phyloP scores from a whole-genome alignment of 2,113 vertebrate species.

The Anolis sagrei region DNA sequence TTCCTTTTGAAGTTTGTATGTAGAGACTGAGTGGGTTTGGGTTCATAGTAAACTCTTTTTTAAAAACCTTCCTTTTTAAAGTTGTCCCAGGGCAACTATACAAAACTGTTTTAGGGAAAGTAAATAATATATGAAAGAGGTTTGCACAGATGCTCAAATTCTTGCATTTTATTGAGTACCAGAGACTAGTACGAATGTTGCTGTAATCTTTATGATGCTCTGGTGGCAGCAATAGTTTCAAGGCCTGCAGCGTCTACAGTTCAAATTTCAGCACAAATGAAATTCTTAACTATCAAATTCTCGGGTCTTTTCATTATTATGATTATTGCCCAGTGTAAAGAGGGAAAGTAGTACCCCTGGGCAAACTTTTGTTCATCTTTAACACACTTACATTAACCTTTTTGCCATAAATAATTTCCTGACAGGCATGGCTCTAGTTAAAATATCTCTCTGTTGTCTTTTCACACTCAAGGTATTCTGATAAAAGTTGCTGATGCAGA shows the following conservation, averaged over 20 bases:
- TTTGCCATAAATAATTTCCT: fast-evolving
- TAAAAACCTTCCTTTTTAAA: background rate
- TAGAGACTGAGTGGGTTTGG: background rate
- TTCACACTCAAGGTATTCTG: no score
- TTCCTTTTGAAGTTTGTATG: background rate
- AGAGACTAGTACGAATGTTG: background rate
- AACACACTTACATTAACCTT: background rate
- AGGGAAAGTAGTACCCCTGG: no score
- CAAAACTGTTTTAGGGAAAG: background rate
- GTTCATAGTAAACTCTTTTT: background rate
- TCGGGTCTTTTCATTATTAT: background rate
- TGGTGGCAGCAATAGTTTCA: background rate
- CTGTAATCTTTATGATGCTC: background rate
- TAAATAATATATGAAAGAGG: constrained; percentile 27
- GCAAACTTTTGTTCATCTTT: constrained; percentile 13
- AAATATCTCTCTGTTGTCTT: no score
- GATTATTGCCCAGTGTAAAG: background rate
- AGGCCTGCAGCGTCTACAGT: background rate
- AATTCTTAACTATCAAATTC: background rate
- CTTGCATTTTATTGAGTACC: constrained; percentile 25
- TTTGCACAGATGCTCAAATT: constrained; percentile 22
- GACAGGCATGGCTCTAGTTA: background rate
- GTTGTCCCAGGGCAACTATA: background rate
- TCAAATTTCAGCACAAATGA: constrained; percentile 13
- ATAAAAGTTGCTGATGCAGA: no score